Evolutionary conservation across 1,140 invertebrate genomes (phyloP), one percentile per base, ranked within the genome.

Genomic region (Papilio xuthus): DNA sequence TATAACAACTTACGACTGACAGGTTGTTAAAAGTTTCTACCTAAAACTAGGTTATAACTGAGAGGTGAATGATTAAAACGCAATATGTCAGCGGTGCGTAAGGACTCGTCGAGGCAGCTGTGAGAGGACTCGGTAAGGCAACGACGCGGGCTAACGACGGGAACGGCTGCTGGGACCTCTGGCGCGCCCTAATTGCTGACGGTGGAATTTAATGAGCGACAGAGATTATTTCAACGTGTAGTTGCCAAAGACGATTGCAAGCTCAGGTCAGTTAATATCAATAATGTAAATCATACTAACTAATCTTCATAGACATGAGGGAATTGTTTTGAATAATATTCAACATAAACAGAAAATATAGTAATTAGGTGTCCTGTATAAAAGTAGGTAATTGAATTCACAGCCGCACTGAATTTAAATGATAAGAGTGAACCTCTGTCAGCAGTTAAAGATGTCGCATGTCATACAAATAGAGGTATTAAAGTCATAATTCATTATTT

Each of bases 171-270:
- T 12, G 13, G 60, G 10, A 26, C 60, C 23, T 23, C 56, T 12
- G 20, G n/a, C 20, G 20, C 9, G 20, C 56, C 18, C 26, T 63
- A 63, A 63, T 63, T 63, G 60, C 60, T 63, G 12, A 63, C 60
- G 60, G 60, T 26, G 26, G 56, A 28, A 63, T 63, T 63, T 63
- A 63, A 63, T 63, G 60, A 63, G 26, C 60, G 60, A 63, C 26
- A 63, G 23, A 26, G 56, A 63, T 63, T 15, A 28, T 67, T 28
- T 32, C 3, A 56, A 67, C 26, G 26, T 60, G 60, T 32, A 53
- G 50, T 53, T 13, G 60, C 26, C 26, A 67, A 67, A 28, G 13
- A 67, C 60, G 60, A 28, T 2, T 67, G 4, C 1, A 28, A 67
- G 4, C 13, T 28, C 4, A 67, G 26, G 13, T 32, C 26, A 67